phyloP scores from a whole-genome alignment of 2,888 invertebrate species.

The Choristoneura rosaceana region DNA sequence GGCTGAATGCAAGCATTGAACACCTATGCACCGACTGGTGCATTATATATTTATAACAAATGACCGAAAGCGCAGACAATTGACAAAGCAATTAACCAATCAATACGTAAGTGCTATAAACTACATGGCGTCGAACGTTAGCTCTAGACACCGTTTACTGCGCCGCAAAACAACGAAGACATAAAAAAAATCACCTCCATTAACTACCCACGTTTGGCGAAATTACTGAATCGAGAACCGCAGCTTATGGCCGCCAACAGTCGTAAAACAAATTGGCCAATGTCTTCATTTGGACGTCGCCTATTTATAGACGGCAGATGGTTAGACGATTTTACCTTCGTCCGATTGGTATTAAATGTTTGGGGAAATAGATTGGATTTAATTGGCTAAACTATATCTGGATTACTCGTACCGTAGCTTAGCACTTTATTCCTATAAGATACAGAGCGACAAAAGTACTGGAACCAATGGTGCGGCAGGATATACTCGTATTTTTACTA shows the following conservation, averaged over 20 bases:
- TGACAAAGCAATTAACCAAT: not conserved
- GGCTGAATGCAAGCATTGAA: too few relatives aligned
- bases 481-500: too few relatives aligned
- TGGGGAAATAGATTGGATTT: constrained; percentile 5
- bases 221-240: constrained; percentile 31
- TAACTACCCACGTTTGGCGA: constrained; percentile 25
- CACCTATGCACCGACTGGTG: too few relatives aligned
- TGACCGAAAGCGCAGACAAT: not conserved
- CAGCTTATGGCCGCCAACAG: constrained; percentile 22
- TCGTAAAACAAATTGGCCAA: constrained; percentile 32
- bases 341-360: constrained; percentile 11
- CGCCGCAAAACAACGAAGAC: constrained; percentile 32
- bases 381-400: not conserved
- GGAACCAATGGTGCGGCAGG: too few relatives aligned
- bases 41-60: not conserved
- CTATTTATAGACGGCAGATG: constrained; percentile 16
- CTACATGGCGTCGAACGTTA: not conserved
- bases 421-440: not conserved
- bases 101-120: not conserved
- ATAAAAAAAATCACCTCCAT: constrained; percentile 37
- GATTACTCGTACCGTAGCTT: not conserved
- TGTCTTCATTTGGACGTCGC: constrained; percentile 37
- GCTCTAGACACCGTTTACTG: constrained; percentile 1
- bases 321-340: constrained; percentile 17
- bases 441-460: too few relatives aligned